phyloP scores from a whole-genome alignment of 2,888 invertebrate species.

The Apodemia hepburni region DNA sequence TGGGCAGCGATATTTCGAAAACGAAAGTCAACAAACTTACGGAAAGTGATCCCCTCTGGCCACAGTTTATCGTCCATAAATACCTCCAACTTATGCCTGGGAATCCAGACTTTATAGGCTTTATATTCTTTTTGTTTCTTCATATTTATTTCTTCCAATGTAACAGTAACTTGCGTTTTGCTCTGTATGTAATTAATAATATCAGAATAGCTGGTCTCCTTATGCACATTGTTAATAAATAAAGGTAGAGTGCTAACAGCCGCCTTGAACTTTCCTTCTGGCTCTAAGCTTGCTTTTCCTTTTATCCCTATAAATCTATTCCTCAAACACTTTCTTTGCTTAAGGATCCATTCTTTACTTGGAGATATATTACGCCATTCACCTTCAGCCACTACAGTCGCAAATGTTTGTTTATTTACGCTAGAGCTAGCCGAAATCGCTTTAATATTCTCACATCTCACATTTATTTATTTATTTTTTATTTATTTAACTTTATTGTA shows the following conservation, averaged over 20 bases:
- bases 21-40: slow-evolving; percentile 19
- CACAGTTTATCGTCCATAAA: slow-evolving; percentile 21
- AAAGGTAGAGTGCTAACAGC: background rate
- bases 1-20: slow-evolving; percentile 12
- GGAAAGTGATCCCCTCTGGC: slow-evolving; percentile 21
- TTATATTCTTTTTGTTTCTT: slow-evolving; percentile 14
- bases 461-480: too few species aligned
- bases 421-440: background rate
- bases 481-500: too few species aligned
- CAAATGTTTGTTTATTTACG: background rate
- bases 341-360: background rate
- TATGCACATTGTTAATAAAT: slow-evolving; percentile 13
- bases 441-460: background rate
- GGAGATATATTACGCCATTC: background rate
- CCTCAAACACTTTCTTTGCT: background rate
- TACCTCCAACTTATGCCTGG: background rate
- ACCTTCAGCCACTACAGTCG: background rate
- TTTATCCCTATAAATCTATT: background rate
- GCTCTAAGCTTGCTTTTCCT: background rate
- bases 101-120: slow-evolving; percentile 19
- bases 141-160: slow-evolving; percentile 23
- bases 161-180: slow-evolving; percentile 30
- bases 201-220: slow-evolving; percentile 19
- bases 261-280: background rate
- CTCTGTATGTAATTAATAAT: slow-evolving; percentile 7